Conservation (phyloP, 1,140 invertebrate genomes). For the Elymnias hypermnestra region DNA sequence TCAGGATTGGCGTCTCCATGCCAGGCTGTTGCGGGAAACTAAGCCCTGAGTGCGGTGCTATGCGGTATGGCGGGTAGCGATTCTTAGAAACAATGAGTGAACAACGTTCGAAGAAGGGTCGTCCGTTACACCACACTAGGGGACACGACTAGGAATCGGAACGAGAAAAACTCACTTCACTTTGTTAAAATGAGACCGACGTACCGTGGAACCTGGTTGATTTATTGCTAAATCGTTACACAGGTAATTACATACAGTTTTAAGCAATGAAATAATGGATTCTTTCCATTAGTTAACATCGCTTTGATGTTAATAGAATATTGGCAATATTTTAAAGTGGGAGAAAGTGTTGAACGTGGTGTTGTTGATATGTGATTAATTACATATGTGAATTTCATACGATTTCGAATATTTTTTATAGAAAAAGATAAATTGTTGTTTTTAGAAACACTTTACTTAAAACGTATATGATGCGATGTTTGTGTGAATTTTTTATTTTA, state of each 20-base stretch:
- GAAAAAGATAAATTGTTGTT: too few relatives aligned
- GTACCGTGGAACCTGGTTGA: slow-evolving; percentile 36
- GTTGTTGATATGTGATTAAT: too few relatives aligned
- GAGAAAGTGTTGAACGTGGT: too few relatives aligned
- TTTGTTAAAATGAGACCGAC: slow-evolving; percentile 57
- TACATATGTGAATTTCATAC: too few relatives aligned
- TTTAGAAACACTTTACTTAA: too few relatives aligned
- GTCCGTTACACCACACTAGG: slow-evolving; percentile 56
- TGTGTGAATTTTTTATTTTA: too few relatives aligned
- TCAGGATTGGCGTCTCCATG: slow-evolving; percentile 53
- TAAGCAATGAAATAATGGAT: slow-evolving; percentile 3
- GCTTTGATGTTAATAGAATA: not conserved
- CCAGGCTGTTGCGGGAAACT: slow-evolving; percentile 41
- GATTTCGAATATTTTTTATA: too few relatives aligned
- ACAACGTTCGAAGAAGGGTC: slow-evolving; percentile 55
- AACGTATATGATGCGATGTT: too few relatives aligned
- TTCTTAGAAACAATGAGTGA: slow-evolving; percentile 67
- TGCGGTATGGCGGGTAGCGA: slow-evolving; percentile 48
- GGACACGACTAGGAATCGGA: slow-evolving; percentile 53
- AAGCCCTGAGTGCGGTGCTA: slow-evolving; percentile 43
- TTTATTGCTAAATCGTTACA: slow-evolving; percentile 55
- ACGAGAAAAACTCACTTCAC: slow-evolving; percentile 59
- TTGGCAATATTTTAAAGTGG: too few relatives aligned
- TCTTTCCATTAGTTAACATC: not conserved
- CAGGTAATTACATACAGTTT: slow-evolving; percentile 32